These are phyloP conservation scores for Rhopalosiphum nymphaeae DNA, from an alignment of 2,888 invertebrate species.

Conservation along the genomic window DNA sequence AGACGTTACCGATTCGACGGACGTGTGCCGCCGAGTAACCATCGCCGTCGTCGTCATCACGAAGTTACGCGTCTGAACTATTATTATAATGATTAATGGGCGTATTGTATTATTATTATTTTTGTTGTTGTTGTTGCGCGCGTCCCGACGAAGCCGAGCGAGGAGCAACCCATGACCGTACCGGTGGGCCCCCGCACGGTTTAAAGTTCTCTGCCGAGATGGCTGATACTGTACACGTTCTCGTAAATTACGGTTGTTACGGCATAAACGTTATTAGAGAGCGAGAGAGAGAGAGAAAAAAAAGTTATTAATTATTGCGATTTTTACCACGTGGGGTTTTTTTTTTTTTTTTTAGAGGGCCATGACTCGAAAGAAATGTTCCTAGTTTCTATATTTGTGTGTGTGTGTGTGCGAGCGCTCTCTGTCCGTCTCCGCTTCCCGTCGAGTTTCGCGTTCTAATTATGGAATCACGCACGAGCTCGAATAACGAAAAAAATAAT, in stretches of 20 bases:
- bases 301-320: not conserved
- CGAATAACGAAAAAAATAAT: not conserved
- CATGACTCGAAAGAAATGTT: not conserved
- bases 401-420: not conserved
- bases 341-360: not conserved
- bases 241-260: not conserved
- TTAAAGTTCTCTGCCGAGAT: conserved; percentile 46
- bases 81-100: not conserved
- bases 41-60: not conserved
- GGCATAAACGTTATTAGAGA: not conserved
- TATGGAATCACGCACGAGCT: not conserved
- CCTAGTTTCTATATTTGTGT: not conserved
- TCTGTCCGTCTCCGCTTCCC: not conserved
- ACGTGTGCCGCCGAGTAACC: not conserved
- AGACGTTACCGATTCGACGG: not conserved
- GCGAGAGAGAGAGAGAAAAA: too few species aligned
- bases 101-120: not conserved
- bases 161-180: conserved; percentile 5
- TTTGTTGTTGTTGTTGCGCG: not conserved
- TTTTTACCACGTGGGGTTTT: not conserved
- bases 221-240: not conserved
- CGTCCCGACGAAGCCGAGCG: not conserved
- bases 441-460: not conserved
- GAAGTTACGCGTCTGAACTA: not conserved
- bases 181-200: conserved; percentile 42